These are phyloP conservation scores for Acronicta alni DNA, from an alignment of 2,888 invertebrate species.

Conservation along the genomic window DNA sequence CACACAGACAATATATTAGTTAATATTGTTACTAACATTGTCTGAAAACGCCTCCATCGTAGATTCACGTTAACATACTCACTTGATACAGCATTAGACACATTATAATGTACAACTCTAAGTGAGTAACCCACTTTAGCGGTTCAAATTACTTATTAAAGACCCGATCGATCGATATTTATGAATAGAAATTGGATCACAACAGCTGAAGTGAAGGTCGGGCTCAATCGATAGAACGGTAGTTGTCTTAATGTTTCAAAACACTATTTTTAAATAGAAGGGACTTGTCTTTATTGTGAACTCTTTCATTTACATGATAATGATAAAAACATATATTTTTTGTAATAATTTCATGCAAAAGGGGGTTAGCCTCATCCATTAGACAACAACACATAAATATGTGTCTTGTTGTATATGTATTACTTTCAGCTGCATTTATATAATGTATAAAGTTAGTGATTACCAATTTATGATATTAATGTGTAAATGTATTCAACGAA, in stretches of 20 bases:
- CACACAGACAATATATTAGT: too few relatives aligned
- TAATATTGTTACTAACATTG: too few relatives aligned
- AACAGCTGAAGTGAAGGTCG: not conserved
- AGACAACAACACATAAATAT: constrained; percentile 6
- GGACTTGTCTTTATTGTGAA: too few relatives aligned
- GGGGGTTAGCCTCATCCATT: not conserved
- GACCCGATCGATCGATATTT: not conserved
- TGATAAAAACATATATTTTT: too few relatives aligned
- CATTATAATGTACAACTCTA: too few relatives aligned
- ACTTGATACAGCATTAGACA: too few relatives aligned
- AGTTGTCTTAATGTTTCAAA: too few relatives aligned
- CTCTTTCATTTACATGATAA: too few relatives aligned
- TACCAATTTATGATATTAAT: constrained; percentile 33
- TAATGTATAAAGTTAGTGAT: constrained; percentile 31
- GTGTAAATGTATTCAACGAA: constrained; percentile 45
- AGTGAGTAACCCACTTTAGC: too few relatives aligned
- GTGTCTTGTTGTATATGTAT: constrained; percentile 19
- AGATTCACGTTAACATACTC: too few relatives aligned
- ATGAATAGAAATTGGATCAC: not conserved
- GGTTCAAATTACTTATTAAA: not conserved
- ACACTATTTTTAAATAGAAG: too few relatives aligned
- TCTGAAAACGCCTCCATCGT: too few relatives aligned
- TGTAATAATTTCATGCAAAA: not conserved
- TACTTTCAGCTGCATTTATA: constrained; percentile 49
- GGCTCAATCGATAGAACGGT: not conserved